Conservation (phyloP, 2,888 invertebrate genomes). For the Drosophila algonquin region DNA sequence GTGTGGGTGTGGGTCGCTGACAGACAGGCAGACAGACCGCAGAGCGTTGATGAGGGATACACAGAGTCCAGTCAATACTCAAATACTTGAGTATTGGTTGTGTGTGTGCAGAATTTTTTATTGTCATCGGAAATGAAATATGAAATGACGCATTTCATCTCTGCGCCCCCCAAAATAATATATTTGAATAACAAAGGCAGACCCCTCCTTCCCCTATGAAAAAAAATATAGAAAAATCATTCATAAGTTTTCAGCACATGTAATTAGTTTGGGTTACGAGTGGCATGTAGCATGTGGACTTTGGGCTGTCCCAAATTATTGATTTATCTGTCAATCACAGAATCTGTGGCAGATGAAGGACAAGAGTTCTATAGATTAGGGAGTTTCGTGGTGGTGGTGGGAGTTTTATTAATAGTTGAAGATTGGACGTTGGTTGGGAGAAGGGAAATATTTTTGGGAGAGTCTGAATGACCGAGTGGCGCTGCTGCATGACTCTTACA, state of each 20-base stretch:
- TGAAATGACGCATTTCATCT: conserved; percentile 56
- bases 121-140: conserved; percentile 51
- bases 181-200: conserved; percentile 61
- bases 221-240: conserved; percentile 19
- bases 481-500: no score
- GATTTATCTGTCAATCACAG: conserved; percentile 41
- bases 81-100: conserved; percentile 1
- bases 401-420: neutral
- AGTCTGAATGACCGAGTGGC: no score
- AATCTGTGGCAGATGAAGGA: conserved; percentile 20
- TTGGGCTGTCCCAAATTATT: conserved; percentile 31
- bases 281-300: conserved; percentile 10
- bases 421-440: neutral
- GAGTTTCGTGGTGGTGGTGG: neutral
- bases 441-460: neutral
- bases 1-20: conserved; percentile 38
- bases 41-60: conserved; percentile 63
- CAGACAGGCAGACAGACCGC: conserved; percentile 64
- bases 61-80: conserved; percentile 16
- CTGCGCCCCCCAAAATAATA: conserved; percentile 17
- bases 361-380: neutral
- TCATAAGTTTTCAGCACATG: conserved; percentile 46
- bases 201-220: neutral
- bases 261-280: conserved; percentile 65
- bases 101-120: conserved; percentile 48